A percentile compares a stretch with the other conserved stretches of the same genome.
These are phyloP conservation scores for Luffia ferchaultella DNA, from an alignment of 2,888 invertebrate genomes.

Conservation along the genomic window DNA sequence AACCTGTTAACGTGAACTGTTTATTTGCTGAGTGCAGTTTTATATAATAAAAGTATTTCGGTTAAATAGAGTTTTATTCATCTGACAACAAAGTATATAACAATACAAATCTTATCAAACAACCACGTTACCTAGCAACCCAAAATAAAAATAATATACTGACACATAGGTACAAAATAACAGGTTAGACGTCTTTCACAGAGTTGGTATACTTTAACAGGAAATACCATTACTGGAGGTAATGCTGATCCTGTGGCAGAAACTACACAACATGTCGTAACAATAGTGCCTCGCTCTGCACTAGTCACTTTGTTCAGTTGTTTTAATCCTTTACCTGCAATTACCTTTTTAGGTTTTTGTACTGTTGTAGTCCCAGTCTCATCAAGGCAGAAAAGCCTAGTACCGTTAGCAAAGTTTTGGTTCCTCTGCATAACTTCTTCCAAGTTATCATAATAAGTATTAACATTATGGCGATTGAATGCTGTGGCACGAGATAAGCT, in stretches of 20 bases:
- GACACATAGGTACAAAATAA: too few species aligned
- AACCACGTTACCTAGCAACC: too few species aligned
- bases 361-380: constrained; percentile 19
- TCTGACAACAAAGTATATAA: too few species aligned
- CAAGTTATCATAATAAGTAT: constrained; percentile 19
- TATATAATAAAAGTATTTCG: too few species aligned
- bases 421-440: constrained; percentile 16
- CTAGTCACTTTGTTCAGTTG: constrained; percentile 25
- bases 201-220: constrained; percentile 18
- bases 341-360: constrained; percentile 17
- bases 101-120: too few species aligned
- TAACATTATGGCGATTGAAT: constrained; percentile 14
- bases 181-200: too few species aligned
- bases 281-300: constrained; percentile 23
- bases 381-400: constrained; percentile 17
- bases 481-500: constrained; percentile 12
- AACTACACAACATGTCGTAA: constrained; percentile 23
- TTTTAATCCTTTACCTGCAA: constrained; percentile 17
- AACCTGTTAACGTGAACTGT: too few species aligned
- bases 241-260: constrained; percentile 20
- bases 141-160: too few species aligned
- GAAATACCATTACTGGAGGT: constrained; percentile 27
- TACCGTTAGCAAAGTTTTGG: constrained; percentile 15
- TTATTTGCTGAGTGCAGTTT: too few species aligned
- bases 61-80: too few species aligned